A percentile compares a stretch with the other conserved stretches of the same genome.
Evolutionary conservation across 2,113 vertebrate species (phyloP).

Genomic region (Tichodroma muraria): DNA sequence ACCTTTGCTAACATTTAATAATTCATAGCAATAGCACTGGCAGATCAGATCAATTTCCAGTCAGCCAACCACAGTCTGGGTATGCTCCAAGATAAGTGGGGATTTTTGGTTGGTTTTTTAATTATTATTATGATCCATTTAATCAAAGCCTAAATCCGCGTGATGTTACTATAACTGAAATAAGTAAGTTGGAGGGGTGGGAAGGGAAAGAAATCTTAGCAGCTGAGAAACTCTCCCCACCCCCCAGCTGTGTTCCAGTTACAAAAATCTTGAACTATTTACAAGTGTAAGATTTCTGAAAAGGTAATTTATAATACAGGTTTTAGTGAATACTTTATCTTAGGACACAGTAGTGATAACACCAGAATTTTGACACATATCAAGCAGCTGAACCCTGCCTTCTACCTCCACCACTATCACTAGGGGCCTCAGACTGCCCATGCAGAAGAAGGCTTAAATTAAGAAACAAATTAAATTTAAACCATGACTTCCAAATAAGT

Average conservation of each 20-base stretch:
- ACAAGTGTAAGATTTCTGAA: constrained; percentile 51
- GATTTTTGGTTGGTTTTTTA: background rate
- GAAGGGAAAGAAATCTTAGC: constrained; percentile 39
- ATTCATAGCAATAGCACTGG: constrained; percentile 10
- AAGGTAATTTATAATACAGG: background rate
- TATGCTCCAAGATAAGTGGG: background rate
- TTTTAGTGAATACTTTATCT: constrained; percentile 37
- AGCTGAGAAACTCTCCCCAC: constrained; percentile 56
- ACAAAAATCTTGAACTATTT: constrained; percentile 51
- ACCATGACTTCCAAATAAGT: background rate
- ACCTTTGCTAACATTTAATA: background rate
- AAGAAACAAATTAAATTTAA: background rate
- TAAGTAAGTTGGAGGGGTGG: background rate
- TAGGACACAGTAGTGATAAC: constrained; percentile 29
- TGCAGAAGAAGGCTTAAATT: background rate
- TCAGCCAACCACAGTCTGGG: background rate
- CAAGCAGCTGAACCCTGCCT: background rate
- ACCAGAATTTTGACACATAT: background rate
- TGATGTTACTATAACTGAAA: constrained; percentile 47
- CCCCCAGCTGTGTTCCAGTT: constrained; percentile 54
- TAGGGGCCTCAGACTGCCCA: background rate
- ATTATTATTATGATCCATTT: constrained; percentile 20
- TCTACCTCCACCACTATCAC: background rate
- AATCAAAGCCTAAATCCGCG: constrained; percentile 40
- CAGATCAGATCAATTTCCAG: background rate